Conservation (phyloP, 2,797 vertebrate genomes). For the Pipistrellus kuhlii region DNA sequence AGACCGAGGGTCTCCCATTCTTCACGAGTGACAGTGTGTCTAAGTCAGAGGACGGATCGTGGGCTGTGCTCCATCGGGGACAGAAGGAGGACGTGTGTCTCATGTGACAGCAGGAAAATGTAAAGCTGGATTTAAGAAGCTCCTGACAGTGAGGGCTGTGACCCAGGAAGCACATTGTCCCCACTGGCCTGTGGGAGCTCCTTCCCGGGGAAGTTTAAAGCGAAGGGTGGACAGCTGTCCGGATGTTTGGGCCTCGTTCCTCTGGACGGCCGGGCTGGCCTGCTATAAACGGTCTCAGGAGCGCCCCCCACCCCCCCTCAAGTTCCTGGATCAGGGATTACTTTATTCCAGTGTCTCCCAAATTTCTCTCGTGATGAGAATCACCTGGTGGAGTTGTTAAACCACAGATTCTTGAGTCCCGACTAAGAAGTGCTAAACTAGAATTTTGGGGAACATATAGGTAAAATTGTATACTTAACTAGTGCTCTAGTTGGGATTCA, state of each 20-base stretch:
- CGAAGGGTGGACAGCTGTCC: background rate
- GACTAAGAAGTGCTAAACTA: too few species aligned
- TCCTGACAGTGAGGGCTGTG: background rate
- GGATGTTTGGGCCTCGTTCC: background rate
- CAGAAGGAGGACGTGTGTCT: conserved; percentile 9
- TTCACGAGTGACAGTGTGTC: background rate
- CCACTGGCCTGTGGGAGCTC: background rate
- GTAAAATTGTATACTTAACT: too few species aligned
- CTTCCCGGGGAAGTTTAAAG: conserved; percentile 11
- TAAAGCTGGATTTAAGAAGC: background rate
- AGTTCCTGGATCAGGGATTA: background rate
- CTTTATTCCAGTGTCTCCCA: background rate
- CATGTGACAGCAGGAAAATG: conserved; percentile 47
- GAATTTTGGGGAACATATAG: too few species aligned
- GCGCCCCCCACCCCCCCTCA: background rate
- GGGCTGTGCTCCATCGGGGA: background rate
- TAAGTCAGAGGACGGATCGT: background rate
- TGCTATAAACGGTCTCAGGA: background rate
- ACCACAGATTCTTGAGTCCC: too few species aligned
- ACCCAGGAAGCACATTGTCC: background rate
- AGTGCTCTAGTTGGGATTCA: too few species aligned
- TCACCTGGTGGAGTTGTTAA: too few species aligned
- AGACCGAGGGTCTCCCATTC: background rate
- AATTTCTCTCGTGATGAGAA: too few species aligned
- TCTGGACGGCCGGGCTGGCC: background rate